A percentile compares a stretch with the other conserved stretches of the same genome.
phyloP scores from a whole-genome alignment of 2,797 vertebrate species.

The Sebastes miniatus region DNA sequence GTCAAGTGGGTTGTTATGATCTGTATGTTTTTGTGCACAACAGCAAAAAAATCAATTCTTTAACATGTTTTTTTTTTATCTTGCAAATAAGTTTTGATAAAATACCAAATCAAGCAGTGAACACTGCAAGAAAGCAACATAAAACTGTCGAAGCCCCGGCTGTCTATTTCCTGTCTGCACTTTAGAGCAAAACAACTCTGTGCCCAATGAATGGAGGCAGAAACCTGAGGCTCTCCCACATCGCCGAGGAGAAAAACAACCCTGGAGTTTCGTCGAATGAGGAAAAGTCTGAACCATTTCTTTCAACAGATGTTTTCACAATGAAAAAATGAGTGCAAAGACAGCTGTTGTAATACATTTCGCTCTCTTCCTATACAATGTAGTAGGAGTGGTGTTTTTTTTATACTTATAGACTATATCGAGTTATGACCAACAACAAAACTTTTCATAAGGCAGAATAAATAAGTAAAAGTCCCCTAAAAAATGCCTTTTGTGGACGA shows the following conservation, averaged over 20 bases:
- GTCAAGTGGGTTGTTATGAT: not conserved
- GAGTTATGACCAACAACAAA: not conserved
- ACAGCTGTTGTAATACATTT: conserved; percentile 17
- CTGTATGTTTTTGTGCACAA: not conserved
- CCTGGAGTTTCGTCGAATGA: conserved; percentile 11
- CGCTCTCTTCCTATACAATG: not conserved
- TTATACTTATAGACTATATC: not conserved
- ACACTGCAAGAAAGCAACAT: not conserved
- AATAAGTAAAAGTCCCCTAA: not conserved
- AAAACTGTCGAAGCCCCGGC: not conserved
- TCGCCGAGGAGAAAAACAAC: conserved; percentile 50
- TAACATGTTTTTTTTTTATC: not conserved
- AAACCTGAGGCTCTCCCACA: conserved; percentile 6
- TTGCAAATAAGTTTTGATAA: not conserved
- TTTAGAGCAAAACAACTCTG: conserved; percentile 50
- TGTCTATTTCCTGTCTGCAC: conserved; percentile 35
- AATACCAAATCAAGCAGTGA: not conserved
- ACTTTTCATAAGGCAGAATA: not conserved
- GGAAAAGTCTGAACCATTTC: not conserved
- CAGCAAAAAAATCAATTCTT: not conserved
- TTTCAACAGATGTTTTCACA: conserved; percentile 42
- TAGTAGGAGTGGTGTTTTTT: not conserved
- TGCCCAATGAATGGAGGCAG: conserved; percentile 55
- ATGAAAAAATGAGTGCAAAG: not conserved
- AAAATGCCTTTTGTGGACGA: not conserved